Evolutionary conservation across 92 coral and sea anemone species (phyloP).

Genomic region (Zoanthus solanderi): DNA sequence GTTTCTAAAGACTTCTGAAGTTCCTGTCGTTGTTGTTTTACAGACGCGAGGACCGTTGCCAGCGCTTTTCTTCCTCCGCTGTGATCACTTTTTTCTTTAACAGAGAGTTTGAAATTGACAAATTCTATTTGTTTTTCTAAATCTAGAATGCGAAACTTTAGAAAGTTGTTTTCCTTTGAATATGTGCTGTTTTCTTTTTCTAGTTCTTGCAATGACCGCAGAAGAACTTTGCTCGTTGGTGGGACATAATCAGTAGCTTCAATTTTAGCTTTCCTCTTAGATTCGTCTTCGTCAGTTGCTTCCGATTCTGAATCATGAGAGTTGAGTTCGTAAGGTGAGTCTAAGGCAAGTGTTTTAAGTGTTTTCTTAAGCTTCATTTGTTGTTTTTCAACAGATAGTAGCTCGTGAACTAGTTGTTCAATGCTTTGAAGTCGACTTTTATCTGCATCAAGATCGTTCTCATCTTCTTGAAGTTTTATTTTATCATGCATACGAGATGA

Average conservation of each 20-base stretch:
- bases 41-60: constrained; percentile 81
- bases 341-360: constrained; percentile 13
- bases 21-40: constrained; percentile 86
- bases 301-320: background rate
- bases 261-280: background rate
- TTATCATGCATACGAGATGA: constrained; percentile 69
- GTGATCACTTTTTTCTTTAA: constrained; percentile 68
- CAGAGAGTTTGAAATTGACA: constrained; percentile 73
- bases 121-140: constrained; percentile 71
- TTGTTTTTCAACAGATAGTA: constrained; percentile 84
- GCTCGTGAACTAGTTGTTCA: constrained; percentile 75
- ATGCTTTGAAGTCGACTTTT: constrained; percentile 79
- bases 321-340: background rate
- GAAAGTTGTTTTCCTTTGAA: constrained; percentile 64
- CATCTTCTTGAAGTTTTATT: constrained; percentile 73
- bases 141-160: constrained; percentile 68
- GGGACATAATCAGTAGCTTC: background rate
- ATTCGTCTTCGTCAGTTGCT: background rate
- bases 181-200: constrained; percentile 66
- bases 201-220: constrained; percentile 56
- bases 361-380: constrained; percentile 63
- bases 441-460: constrained; percentile 70
- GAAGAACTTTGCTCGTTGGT: constrained; percentile 33
- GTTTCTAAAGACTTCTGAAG: constrained; percentile 74
- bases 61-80: constrained; percentile 67